Conservation (phyloP, 2,797 vertebrate genomes). For the Ptychobarbus kaznakovi region DNA sequence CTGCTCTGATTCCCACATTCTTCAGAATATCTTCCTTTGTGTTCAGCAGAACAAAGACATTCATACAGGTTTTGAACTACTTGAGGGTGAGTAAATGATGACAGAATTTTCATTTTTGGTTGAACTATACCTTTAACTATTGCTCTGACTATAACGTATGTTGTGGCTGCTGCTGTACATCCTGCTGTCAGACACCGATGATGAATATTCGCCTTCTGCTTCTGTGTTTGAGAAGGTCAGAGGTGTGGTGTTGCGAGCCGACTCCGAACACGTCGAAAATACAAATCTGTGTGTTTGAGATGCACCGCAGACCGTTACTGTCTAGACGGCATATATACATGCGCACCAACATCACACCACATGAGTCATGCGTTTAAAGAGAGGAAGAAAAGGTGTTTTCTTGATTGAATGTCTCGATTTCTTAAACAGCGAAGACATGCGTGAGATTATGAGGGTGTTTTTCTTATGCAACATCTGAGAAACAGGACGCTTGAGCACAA, state of each 20-base stretch:
- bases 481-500: background rate
- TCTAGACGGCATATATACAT: conserved; percentile 38
- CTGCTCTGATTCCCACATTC: no score
- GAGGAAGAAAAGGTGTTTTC: background rate
- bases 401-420: conserved; percentile 16
- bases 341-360: background rate
- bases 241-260: background rate
- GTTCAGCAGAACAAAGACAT: no score
- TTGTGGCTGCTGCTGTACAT: background rate
- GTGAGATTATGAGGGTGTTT: conserved; percentile 21
- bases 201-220: conserved; percentile 45
- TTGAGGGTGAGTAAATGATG: no score
- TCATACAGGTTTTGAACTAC: no score
- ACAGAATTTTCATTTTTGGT: no score
- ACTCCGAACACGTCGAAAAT: conserved; percentile 22
- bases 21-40: no score
- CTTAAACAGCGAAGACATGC: conserved; percentile 11
- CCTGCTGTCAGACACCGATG: conserved; percentile 11
- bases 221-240: conserved; percentile 46
- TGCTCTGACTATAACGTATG: background rate
- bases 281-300: conserved; percentile 41
- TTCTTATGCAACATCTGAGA: conserved; percentile 19
- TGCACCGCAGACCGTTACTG: conserved; percentile 14
- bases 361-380: background rate
- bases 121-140: background rate